Conservation (phyloP, 1,140 invertebrate genomes). For the Bombus cullumanus region DNA sequence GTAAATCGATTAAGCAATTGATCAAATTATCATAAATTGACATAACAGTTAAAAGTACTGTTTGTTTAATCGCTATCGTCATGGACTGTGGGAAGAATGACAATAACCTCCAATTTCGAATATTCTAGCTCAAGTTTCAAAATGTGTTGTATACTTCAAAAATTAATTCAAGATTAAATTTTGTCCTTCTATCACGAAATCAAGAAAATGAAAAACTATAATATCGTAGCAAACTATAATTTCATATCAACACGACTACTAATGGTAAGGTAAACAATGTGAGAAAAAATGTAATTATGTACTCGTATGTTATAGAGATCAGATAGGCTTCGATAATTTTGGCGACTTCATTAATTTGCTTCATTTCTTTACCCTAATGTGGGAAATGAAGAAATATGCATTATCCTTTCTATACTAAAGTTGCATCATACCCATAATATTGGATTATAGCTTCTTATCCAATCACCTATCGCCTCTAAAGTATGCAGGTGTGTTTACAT, state of each 20-base stretch:
- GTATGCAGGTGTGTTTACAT: conserved; percentile 15
- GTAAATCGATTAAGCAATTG: background rate
- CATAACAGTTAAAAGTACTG: background rate
- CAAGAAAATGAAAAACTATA: background rate
- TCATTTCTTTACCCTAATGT: background rate
- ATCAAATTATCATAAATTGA: background rate
- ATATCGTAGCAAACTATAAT: background rate
- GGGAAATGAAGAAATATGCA: background rate
- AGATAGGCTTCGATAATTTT: background rate
- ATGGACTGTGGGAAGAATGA: background rate
- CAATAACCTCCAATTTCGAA: background rate
- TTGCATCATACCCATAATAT: background rate
- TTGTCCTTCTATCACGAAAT: background rate
- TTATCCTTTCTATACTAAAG: too few relatives aligned
- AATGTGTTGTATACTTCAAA: background rate
- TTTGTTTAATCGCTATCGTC: background rate
- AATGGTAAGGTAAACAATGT: background rate
- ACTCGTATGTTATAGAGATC: background rate
- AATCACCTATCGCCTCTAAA: background rate
- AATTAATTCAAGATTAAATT: background rate
- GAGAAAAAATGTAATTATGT: background rate
- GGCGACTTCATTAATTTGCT: background rate
- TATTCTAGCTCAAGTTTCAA: background rate
- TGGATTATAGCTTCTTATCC: background rate
- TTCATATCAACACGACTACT: background rate